Percentiles rank a stretch among this genome's conserved stretches.
These are phyloP conservation scores for Astyanax mexicanus DNA, from an alignment of 2,797 vertebrate species.

Conservation along the genomic window DNA sequence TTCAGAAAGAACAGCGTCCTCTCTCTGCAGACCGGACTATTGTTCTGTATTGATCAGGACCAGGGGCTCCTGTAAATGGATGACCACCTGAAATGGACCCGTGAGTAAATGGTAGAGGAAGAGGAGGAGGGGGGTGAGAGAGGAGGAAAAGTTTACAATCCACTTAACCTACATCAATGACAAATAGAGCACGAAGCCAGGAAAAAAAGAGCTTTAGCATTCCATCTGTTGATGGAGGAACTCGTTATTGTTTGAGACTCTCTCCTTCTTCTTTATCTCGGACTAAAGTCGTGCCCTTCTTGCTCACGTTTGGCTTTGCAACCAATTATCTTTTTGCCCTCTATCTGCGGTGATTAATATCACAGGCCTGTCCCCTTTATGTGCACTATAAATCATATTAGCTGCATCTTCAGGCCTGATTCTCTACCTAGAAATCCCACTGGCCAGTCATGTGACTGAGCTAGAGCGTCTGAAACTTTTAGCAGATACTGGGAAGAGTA, in stretches of 20 bases:
- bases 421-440: slow-evolving; percentile 4
- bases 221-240: slow-evolving; percentile 79
- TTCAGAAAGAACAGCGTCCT: slow-evolving; percentile 9
- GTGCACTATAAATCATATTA: slow-evolving; percentile 79
- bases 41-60: slow-evolving; percentile 70
- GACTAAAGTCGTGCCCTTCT: slow-evolving; percentile 75
- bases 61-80: slow-evolving; percentile 65
- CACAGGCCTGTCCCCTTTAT: slow-evolving; percentile 74
- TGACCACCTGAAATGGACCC: slow-evolving; percentile 58
- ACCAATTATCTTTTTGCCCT: slow-evolving; percentile 85
- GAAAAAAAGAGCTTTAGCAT: slow-evolving; percentile 69
- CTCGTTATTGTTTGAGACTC: slow-evolving; percentile 65
- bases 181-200: slow-evolving; percentile 31
- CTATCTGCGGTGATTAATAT: slow-evolving; percentile 86
- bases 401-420: neutral
- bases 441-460: neutral
- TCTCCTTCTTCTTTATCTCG: slow-evolving; percentile 73
- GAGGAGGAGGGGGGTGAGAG: neutral
- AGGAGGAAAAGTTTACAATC: slow-evolving; percentile 37
- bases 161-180: slow-evolving; percentile 54
- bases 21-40: slow-evolving; percentile 59
- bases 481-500: neutral
- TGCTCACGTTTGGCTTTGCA: slow-evolving; percentile 72
- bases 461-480: neutral
- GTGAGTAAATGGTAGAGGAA: slow-evolving; percentile 37